phyloP scores from a whole-genome alignment of 2,113 vertebrate genomes.

The Sceloporus tristichus region DNA sequence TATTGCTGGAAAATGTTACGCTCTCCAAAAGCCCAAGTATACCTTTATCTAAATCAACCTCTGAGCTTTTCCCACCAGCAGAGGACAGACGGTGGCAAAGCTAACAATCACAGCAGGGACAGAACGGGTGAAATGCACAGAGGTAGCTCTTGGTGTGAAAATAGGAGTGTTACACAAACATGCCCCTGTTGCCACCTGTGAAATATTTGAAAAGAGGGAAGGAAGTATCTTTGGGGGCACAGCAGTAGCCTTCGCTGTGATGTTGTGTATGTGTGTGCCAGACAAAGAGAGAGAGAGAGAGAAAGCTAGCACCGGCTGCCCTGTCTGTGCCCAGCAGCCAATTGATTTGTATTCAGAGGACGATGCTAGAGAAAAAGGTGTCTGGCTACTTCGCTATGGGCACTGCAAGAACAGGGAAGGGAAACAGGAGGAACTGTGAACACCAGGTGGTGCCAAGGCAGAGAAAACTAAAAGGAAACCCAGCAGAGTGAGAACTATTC shows the following conservation, averaged over 20 bases:
- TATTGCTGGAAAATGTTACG: not conserved
- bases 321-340: not conserved
- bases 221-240: not conserved
- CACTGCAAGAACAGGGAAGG: not conserved
- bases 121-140: not conserved
- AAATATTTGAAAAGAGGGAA: not conserved
- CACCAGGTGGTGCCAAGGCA: not conserved
- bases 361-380: not conserved
- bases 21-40: not conserved
- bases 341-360: slow-evolving; percentile 29
- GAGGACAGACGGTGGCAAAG: not conserved
- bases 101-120: not conserved
- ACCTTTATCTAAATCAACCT: not conserved
- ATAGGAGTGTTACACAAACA: not conserved
- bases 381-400: slow-evolving; percentile 24
- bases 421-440: not conserved
- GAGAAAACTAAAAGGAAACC: not conserved
- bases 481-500: not conserved
- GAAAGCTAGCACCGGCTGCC: not conserved
- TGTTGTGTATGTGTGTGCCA: not conserved
- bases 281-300: not conserved
- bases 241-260: not conserved
- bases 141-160: not conserved
- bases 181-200: not conserved
- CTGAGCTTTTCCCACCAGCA: not conserved